Conservation (phyloP, 2,888 invertebrate species). For the Mongoloraphidia duomilia region DNA sequence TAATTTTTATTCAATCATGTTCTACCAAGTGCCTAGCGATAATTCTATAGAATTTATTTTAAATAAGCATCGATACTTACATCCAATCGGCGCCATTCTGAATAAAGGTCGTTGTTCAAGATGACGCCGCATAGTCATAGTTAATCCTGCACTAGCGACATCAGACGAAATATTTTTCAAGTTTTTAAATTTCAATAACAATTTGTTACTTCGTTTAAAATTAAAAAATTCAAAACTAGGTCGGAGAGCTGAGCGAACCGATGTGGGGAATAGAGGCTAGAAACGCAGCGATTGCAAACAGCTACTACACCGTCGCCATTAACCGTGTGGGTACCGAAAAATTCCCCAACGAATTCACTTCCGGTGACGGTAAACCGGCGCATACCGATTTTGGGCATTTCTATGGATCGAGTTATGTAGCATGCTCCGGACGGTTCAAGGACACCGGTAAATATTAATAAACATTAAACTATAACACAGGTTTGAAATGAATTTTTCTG, state of each 20-base stretch:
- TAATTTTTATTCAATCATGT: no score
- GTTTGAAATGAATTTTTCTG: no score
- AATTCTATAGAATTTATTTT: no score
- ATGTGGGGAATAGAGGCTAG: slow-evolving; percentile 93
- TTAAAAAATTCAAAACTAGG: slow-evolving; percentile 18
- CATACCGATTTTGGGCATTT: slow-evolving; percentile 79
- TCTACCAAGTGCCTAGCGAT: no score
- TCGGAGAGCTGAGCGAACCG: slow-evolving; percentile 65
- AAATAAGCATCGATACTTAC: no score
- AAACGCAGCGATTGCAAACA: slow-evolving; percentile 90
- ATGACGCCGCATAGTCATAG: no score
- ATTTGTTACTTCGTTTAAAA: no score
- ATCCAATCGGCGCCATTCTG: no score
- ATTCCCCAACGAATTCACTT: slow-evolving; percentile 70
- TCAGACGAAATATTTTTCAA: no score
- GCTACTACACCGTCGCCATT: slow-evolving; percentile 81
- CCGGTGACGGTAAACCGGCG: slow-evolving; percentile 64
- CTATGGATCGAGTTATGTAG: slow-evolving; percentile 89
- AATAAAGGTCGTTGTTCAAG: no score
- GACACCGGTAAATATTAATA: slow-evolving; percentile 53
- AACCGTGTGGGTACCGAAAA: slow-evolving; percentile 88
- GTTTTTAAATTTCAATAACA: no score
- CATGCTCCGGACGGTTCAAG: slow-evolving; percentile 87
- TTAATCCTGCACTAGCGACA: no score
- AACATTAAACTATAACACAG: not conserved